phyloP scores from a whole-genome alignment of 2,797 vertebrate genomes.

The Macropodus opercularis region DNA sequence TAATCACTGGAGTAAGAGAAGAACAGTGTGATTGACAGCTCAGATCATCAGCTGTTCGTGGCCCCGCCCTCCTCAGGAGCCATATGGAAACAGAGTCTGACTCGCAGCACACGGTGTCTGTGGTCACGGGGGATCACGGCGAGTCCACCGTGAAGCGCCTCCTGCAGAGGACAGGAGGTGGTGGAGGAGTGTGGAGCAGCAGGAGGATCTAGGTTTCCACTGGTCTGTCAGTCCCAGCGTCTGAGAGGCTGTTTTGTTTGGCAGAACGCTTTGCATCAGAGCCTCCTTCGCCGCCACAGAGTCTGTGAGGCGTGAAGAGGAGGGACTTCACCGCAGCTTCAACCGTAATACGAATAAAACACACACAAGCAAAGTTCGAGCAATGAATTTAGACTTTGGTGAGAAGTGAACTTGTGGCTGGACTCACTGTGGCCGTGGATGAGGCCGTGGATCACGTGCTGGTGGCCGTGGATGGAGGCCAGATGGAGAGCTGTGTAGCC shows the following conservation, averaged over 20 bases:
- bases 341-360: conserved; percentile 21
- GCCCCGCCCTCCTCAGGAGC: conserved; percentile 74
- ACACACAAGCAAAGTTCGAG: not conserved
- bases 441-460: conserved; percentile 74
- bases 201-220: not conserved
- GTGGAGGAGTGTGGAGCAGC: conserved; percentile 1
- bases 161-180: conserved; percentile 5
- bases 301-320: conserved; percentile 70
- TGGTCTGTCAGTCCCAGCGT: conserved; percentile 49
- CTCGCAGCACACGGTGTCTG: conserved; percentile 87
- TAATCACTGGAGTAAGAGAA: conserved; percentile 10
- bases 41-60: not conserved
- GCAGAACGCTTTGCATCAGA: conserved; percentile 49
- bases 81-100: conserved; percentile 92
- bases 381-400: too few relatives aligned
- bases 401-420: too few relatives aligned
- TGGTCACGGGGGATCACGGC: conserved; percentile 68
- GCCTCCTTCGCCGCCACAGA: conserved; percentile 64
- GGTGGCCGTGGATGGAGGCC: conserved; percentile 75
- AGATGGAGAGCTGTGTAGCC: conserved; percentile 76
- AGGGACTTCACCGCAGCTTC: conserved; percentile 37
- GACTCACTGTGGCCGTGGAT: conserved; percentile 79
- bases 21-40: not conserved
- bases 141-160: conserved; percentile 80
- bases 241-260: conserved; percentile 46